A percentile compares a stretch with the other conserved stretches of the same genome.
phyloP scores from a whole-genome alignment of 2,113 vertebrate species.

The Cebidichthys violaceus region DNA sequence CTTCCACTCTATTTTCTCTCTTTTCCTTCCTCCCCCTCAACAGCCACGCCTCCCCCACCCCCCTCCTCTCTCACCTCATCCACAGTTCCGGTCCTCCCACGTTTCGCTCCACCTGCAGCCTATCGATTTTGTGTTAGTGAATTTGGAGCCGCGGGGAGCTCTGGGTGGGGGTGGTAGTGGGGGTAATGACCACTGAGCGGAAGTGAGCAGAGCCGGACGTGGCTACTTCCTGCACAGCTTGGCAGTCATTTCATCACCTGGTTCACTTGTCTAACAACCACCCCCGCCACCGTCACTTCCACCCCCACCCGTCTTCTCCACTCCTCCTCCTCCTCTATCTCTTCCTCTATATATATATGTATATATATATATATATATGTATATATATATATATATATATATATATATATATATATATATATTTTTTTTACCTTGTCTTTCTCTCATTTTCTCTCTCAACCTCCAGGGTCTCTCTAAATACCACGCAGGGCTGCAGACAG shows the following conservation, averaged over 20 bases:
- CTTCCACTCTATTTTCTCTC: neutral
- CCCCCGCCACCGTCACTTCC: neutral
- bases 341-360: neutral
- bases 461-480: constrained; percentile 61
- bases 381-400: neutral
- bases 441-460: constrained; percentile 45
- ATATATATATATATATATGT: no score
- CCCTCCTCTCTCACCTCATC: constrained; percentile 55
- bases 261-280: constrained; percentile 59
- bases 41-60: neutral
- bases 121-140: constrained; percentile 75
- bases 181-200: constrained; percentile 70
- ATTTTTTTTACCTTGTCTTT: neutral
- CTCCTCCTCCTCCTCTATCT: neutral
- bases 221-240: constrained; percentile 72
- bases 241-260: constrained; percentile 67
- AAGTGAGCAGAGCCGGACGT: constrained; percentile 70
- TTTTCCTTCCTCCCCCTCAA: no score
- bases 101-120: constrained; percentile 71
- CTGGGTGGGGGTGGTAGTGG: neutral
- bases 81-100: constrained; percentile 65
- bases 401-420: neutral
- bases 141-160: constrained; percentile 46
- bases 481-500: constrained; percentile 64
- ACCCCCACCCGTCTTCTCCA: neutral